Conservation (phyloP, 1,140 invertebrate genomes). For the Hycleus cichorii region DNA sequence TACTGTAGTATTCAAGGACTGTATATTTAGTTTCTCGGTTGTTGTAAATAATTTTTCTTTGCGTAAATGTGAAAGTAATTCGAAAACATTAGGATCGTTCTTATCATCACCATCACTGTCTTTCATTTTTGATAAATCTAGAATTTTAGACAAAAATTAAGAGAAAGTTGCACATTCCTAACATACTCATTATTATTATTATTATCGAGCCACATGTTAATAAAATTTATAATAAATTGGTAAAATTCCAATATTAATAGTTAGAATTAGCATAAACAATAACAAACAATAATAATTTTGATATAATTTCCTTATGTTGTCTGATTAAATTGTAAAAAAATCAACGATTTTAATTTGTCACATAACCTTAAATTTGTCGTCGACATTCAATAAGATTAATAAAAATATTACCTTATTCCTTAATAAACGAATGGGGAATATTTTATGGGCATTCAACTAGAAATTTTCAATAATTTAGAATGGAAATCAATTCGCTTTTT, state of each 20-base stretch:
- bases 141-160: not conserved
- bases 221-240: not conserved
- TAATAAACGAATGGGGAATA: no score
- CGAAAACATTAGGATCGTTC: constrained; percentile 49
- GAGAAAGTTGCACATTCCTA: not conserved
- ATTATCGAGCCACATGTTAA: not conserved
- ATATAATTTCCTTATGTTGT: no score
- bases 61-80: constrained; percentile 61
- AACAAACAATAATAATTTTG: no score
- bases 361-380: not conserved
- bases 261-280: no score
- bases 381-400: not conserved
- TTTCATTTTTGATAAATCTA: constrained; percentile 24
- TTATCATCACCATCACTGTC: constrained; percentile 24
- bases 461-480: not conserved
- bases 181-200: not conserved
- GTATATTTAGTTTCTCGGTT: constrained; percentile 63
- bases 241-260: not conserved
- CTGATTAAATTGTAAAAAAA: not conserved
- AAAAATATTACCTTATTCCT: no score
- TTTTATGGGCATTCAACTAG: constrained; percentile 3
- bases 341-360: not conserved
- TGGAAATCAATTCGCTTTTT: no score
- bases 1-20: constrained; percentile 65
- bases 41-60: constrained; percentile 67